These are phyloP conservation scores for Eupelmus urozonus DNA, from an alignment of 2,888 invertebrate genomes.

Conservation along the genomic window DNA sequence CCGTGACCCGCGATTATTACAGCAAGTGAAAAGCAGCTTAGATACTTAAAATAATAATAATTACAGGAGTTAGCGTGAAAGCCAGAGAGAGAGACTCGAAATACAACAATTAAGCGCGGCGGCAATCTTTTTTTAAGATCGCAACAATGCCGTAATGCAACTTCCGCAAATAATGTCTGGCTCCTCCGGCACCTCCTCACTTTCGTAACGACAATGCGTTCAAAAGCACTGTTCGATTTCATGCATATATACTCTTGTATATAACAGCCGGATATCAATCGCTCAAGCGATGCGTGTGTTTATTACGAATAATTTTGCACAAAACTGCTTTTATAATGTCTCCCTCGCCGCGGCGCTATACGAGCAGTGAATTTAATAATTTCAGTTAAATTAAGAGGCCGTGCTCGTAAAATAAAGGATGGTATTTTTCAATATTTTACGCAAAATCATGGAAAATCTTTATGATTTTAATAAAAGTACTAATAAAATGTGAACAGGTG, in stretches of 20 bases:
- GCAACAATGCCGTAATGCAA: slow-evolving; percentile 9
- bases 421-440: no score
- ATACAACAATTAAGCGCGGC: slow-evolving; percentile 7
- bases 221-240: slow-evolving; percentile 20
- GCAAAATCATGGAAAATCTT: no score
- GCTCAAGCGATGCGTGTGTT: neutral
- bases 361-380: no score
- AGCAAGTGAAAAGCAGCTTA: neutral
- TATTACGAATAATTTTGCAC: slow-evolving; percentile 1
- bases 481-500: no score
- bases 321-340: slow-evolving; percentile 12
- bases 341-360: neutral
- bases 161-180: slow-evolving; percentile 19
- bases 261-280: slow-evolving; percentile 30
- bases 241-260: neutral
- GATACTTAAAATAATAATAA: neutral
- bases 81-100: neutral
- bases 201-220: slow-evolving; percentile 34
- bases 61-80: neutral
- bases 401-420: no score
- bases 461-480: no score
- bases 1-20: neutral
- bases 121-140: slow-evolving; percentile 7
- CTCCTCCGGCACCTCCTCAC: neutral
- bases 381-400: no score